Conservation (phyloP, 2,888 invertebrate species). For the Laspeyria flexula region DNA sequence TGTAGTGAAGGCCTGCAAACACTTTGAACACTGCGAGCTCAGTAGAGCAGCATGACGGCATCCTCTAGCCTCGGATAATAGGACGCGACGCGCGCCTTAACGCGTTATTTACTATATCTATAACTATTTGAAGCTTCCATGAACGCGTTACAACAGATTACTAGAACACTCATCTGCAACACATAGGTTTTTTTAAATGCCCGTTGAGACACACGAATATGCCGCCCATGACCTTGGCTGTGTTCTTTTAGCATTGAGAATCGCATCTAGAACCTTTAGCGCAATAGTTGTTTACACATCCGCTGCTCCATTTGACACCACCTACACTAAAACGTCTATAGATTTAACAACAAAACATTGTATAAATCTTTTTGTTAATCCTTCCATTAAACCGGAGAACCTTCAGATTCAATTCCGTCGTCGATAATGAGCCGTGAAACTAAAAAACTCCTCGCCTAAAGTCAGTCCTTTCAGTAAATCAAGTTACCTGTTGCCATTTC, state of each 20-base stretch:
- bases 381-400: constrained; percentile 1
- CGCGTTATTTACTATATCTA: constrained; percentile 30
- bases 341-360: no score
- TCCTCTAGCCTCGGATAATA: not conserved
- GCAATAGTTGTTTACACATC: no score
- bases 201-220: no score
- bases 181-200: no score
- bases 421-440: constrained; percentile 24
- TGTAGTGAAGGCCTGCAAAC: constrained; percentile 18
- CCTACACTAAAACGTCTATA: no score
- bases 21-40: constrained; percentile 5
- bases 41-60: not conserved
- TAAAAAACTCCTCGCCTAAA: constrained; percentile 17
- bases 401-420: constrained; percentile 15
- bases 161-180: not conserved
- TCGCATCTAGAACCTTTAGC: no score
- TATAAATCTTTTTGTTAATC: no score
- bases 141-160: not conserved
- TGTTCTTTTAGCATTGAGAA: no score
- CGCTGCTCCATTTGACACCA: no score
- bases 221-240: no score
- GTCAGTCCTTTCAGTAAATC: constrained; percentile 27
- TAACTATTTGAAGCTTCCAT: constrained; percentile 3
- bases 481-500: constrained; percentile 44
- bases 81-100: constrained; percentile 9